Evolutionary conservation across 2,797 vertebrate genomes (phyloP), one percentile per base, ranked within the genome.

Genomic region (Mareca penelope): DNA sequence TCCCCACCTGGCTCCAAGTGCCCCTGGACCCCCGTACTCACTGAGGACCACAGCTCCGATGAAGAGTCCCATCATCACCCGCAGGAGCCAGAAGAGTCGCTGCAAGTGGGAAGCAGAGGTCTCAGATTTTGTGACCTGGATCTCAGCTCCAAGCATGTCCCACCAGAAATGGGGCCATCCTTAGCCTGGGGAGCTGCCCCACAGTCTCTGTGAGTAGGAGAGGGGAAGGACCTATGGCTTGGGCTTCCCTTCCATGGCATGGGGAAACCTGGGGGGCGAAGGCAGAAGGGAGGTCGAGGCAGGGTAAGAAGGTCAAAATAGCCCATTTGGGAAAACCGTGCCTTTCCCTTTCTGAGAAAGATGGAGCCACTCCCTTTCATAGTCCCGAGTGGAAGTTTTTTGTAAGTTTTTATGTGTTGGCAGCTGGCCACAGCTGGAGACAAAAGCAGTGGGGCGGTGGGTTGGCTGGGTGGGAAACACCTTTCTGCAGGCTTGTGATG

Each of bases 31-130:
- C 57, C 8, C 3, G 29, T 29, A 98, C 99, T 98, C 96, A 99
- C 99, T 98, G 39, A 99, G 98, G 92, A 98, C 97, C 76, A 98
- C 98, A 0, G 96, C 98, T 71, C 99, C 99, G 72, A 99, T 97
- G 95, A 98, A 98, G 85, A 99, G 98, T 84, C 98, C 99, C 94
- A 97, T 95, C 76, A 98, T 88, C 67, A 99, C 97, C 70, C 98
- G 95, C 55, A 99, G 97, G 97, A 98, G 97, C 99, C 99, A 99
- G 92, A 99, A 98, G 64, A 99, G 90, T 92, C 98, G 96, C 99
- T 99, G 97, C 26, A 37, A 96, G 70, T 90, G 50, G 26, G 17
- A 17, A 91, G 82, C 35, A 96, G 68, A 93, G 4, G 3, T 44
- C 26, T 70, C 75, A 78, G 28, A 15, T 44, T 56, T 56, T 53